Base-by-base conservation (phyloP, 2,113 vertebrate genomes). In the Campylomormyrus numenius region DNA sequence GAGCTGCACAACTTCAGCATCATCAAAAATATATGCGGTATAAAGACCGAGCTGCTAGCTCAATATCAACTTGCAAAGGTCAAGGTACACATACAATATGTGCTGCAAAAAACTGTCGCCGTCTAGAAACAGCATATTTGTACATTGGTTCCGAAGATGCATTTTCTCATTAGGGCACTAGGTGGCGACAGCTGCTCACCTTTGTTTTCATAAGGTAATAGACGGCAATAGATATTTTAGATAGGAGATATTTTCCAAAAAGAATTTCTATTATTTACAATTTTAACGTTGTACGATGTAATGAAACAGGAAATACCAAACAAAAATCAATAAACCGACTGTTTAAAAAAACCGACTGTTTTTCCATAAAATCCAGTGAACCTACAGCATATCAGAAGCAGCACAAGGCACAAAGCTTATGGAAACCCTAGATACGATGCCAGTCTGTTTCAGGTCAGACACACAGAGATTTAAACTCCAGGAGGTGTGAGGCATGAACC, bases 71-170 rank as follows among this genome's bases (percentile, higher is more conserved):
- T 48, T 56, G 19, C 1, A 19, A 27, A 53, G 90, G 88, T 91
- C 91, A 88, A 39, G 0, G 89, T 92, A 90, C 56, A 1, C 48
- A n/a, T 4, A 9, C 5, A 50, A 4, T 90, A 1, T 8, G 90
- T 84, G 87, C 80, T 8, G 50, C 90, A 2, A 11, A 0, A 50
- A 92, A 92, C 92, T 91, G 87, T 90, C 87, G 91, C 94, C 94
- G 93, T 86, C 15, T 0, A 89, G 93, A 91, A 93, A 93, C 90
- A 70, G 9, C 19, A 42, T 3, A 53, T 35, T 39, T 39, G 17
- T 84, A 83, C 10, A 58, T 83, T 89, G 27, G 88, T 89, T 89
- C 88, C 42, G 39, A 46, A 62, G 1, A 8, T 85, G 53, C 52
- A 39, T 87, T 87, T 56, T 17, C 31, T 85, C 15, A 21, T 53